Evolutionary conservation across 2,888 invertebrate species (phyloP), one percentile per base, ranked within the genome.

Genomic region (Spilosoma lubricipeda): DNA sequence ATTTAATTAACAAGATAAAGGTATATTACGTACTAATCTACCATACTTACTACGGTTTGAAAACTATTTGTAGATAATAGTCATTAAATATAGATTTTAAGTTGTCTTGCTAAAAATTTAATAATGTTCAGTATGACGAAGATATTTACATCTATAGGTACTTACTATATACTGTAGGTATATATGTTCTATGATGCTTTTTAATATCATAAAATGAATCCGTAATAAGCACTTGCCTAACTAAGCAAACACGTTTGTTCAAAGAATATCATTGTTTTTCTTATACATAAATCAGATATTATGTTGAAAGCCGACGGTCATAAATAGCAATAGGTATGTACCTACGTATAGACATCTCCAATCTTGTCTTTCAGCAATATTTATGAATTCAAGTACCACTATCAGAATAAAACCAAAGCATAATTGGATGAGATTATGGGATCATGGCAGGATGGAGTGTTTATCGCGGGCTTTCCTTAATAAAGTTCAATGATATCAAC

Each of bases 401-500:
- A 78, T 80, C 48, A 71, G 74, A 79, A 85, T 85, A 82, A 86
- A 87, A 87, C 79, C 83, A 87, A 88, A 87, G 84, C 77, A 83
- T 81, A 85, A 87, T 86, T 81, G 84, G 83, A 85, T 81, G 78
- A 87, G 82, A 87, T 88, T 85, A 83, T 80, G 80, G 77, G 79
- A 85, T 86, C 85, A 85, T 73, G 85, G 70, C 82, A 89, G 85
- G 87, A 90, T 89, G 89, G 91, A 87, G 91, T 92, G 91, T 92
- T 93, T 91, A 91, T 88, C 86, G 89, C 85, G 84, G 88, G 86
- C 88, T 89, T 90, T 86, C 87, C 90, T 87, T 90, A 91, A 91
- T 90, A 90, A 92, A 91, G 90, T 87, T 88, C 89, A 90, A 87
- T 88, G 89, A 90, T 91, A 91, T 91, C 89, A 90, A 89, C 86